Base-by-base conservation (phyloP, 1,140 invertebrate species). In the Achatina immaculata region DNA sequence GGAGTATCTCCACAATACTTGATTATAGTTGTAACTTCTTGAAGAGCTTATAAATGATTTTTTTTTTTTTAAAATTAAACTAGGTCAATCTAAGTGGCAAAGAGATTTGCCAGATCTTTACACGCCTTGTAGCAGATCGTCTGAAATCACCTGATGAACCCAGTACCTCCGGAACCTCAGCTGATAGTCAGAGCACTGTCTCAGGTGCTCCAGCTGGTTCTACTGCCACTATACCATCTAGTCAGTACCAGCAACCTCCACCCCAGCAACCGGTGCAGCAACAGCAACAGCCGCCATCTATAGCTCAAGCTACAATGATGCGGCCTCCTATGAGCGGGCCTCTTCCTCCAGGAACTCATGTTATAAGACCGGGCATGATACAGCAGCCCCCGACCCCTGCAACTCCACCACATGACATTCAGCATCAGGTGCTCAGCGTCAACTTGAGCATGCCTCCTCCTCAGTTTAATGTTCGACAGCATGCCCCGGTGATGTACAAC, bases 391-490 rank as follows among this genome's bases (percentile, higher is more conserved):
- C 48, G 19, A 34, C 28, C 19, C 19, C 74, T 6, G 55, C 36
- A 11, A 24, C 58, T 21, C 74, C 51, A 34, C 42, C 74, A 31
- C 58, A 31, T 74, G 72, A 55, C 31, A 21, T 31, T n/a, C 58
- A 28, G 28, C 58, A 62, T 28, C 42, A 45, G 42, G 48, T 51
- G 28, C 31, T 74, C 43, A 68, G 21, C 48, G 43, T 68, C 31
- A 68, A 66, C 48, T 40, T 40, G 36, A 77, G 36, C 28, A 48
- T 78, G 34, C 74, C 74, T n/a, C 74, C 74, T 24, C 74, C 74
- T 24, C 34, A 55, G 38, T 45, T 51, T 31, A 6, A 3, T 31
- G 42, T 42, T 4, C 36, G 36, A 2, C 31, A 34, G 24, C 65
- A 19, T 36, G 14, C 69, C 28, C 71, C 48, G 31, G 43, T 31